These are phyloP conservation scores for Phocoena sinus DNA, from an alignment of 2,113 vertebrate species.

Conservation along the genomic window DNA sequence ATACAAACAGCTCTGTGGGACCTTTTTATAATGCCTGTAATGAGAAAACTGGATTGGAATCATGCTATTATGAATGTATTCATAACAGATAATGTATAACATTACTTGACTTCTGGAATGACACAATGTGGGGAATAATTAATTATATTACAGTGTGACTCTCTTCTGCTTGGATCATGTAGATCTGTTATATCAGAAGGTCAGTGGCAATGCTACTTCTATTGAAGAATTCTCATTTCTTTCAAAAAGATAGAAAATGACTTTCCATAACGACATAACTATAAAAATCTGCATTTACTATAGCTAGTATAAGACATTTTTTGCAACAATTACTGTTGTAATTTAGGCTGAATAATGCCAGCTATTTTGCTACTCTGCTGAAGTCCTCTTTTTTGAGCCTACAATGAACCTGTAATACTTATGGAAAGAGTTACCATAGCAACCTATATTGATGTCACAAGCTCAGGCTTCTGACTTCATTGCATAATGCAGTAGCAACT, in stretches of 20 bases:
- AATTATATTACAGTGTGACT: neutral
- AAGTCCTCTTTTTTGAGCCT: slow-evolving; percentile 72
- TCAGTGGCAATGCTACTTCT: neutral
- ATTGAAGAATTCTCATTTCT: neutral
- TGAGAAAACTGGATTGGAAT: neutral
- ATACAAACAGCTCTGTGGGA: neutral
- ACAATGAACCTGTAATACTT: slow-evolving; percentile 73
- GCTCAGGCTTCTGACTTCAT: slow-evolving; percentile 76
- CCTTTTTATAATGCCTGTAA: neutral
- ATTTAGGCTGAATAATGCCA: slow-evolving; percentile 5
- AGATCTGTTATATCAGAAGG: neutral
- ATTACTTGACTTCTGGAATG: slow-evolving; percentile 4
- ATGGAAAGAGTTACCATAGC: slow-evolving; percentile 74
- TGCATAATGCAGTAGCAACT: slow-evolving; percentile 75
- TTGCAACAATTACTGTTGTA: neutral
- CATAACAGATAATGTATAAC: neutral
- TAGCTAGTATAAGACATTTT: neutral
- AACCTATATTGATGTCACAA: slow-evolving; percentile 76
- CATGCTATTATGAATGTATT: neutral
- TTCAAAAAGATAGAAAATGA: neutral
- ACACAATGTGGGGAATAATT: neutral
- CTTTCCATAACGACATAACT: neutral
- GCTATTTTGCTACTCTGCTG: slow-evolving; percentile 49
- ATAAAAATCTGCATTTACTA: neutral
- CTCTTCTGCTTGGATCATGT: neutral